Evolutionary conservation across 2,797 vertebrate species (phyloP).

Genomic region (Esox lucius): DNA sequence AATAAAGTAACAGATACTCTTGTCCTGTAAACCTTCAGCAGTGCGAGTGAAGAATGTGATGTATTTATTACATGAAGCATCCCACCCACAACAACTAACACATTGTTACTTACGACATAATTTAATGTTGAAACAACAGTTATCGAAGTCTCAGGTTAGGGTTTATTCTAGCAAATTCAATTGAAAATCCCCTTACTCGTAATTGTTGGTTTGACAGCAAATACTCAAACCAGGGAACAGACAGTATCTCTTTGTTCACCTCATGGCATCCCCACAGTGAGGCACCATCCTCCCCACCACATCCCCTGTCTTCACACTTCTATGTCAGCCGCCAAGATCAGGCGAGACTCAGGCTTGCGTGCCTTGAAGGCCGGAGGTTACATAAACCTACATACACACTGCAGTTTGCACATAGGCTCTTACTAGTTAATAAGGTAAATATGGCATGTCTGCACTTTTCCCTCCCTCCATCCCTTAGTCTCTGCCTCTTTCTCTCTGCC

Average conservation of each 20-base stretch:
- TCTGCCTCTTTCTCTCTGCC: conserved; percentile 20
- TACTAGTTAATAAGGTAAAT: conserved; percentile 69
- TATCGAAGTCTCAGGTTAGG: conserved; percentile 9
- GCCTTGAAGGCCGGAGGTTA: conserved; percentile 78
- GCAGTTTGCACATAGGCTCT: conserved; percentile 74
- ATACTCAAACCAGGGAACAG: conserved; percentile 56
- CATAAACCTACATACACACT: conserved; percentile 76
- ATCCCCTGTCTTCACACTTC: conserved; percentile 68
- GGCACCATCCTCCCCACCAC: conserved; percentile 59
- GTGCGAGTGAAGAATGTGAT: neutral
- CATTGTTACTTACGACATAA: neutral
- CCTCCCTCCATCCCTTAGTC: conserved; percentile 28
- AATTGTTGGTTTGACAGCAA: conserved; percentile 67
- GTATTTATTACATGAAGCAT: neutral
- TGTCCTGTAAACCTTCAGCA: neutral
- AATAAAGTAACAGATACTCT: neutral
- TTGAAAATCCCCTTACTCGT: conserved; percentile 51
- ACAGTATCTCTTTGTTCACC: conserved; percentile 77
- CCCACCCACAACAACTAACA: conserved; percentile 5
- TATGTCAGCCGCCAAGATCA: conserved; percentile 75
- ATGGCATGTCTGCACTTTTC: conserved; percentile 51
- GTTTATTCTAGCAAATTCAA: conserved; percentile 35
- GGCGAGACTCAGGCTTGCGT: conserved; percentile 60
- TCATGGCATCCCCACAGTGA: conserved; percentile 48
- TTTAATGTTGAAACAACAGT: neutral